These are phyloP conservation scores for Hydrotaea cyrtoneurina DNA, from an alignment of 2,888 invertebrate species.

Conservation along the genomic window DNA sequence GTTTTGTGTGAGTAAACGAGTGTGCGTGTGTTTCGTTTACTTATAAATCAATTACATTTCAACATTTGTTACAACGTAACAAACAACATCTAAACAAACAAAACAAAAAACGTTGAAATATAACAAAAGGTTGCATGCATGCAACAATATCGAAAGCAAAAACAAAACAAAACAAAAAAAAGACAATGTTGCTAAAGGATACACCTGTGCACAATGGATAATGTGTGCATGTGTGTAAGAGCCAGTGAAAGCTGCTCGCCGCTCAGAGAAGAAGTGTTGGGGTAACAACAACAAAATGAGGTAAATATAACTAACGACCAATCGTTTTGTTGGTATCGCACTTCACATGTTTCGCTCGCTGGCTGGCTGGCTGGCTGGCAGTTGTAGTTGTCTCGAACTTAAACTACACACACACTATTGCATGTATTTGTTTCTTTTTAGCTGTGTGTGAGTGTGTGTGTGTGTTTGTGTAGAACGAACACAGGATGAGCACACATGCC, in stretches of 20 bases:
- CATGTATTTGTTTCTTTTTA: background rate
- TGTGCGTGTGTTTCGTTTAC: constrained; percentile 48
- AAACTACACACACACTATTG: background rate
- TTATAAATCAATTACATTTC: constrained; percentile 62
- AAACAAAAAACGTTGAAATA: constrained; percentile 29
- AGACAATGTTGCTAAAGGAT: background rate
- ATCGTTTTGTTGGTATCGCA: constrained; percentile 51
- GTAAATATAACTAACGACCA: constrained; percentile 63
- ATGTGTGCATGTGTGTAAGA: background rate
- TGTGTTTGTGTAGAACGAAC: background rate
- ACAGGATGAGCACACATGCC: background rate
- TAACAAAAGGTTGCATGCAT: constrained; percentile 56
- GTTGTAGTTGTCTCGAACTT: background rate
- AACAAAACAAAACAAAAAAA: constrained; percentile 25
- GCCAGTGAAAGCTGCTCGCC: background rate
- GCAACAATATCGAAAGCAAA: constrained; percentile 46
- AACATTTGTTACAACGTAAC: constrained; percentile 51
- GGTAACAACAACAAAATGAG: constrained; percentile 55
- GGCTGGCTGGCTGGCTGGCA: too few relatives aligned
- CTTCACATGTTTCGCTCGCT: too few relatives aligned
- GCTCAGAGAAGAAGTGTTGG: constrained; percentile 41
- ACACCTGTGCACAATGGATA: constrained; percentile 27
- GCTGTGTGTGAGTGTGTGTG: too few relatives aligned
- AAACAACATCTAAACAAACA: constrained; percentile 41
- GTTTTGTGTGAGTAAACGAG: background rate